Conservation (phyloP, 2,888 invertebrate genomes). For the Mechanitis mazaeus region DNA sequence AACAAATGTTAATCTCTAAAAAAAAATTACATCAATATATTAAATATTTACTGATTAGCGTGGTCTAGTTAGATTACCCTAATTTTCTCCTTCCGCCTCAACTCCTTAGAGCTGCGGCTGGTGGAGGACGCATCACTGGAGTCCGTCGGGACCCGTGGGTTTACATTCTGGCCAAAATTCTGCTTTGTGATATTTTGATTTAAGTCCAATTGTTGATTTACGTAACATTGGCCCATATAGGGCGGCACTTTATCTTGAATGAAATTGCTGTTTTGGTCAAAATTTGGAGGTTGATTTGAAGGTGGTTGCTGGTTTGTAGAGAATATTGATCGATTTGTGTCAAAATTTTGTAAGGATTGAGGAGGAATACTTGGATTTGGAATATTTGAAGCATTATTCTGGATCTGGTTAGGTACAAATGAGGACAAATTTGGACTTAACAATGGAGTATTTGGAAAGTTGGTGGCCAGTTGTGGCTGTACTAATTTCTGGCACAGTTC, state of each 20-base stretch:
- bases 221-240: background rate
- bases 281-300: background rate
- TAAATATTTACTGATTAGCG: no score
- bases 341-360: background rate
- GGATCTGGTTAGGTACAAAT: background rate
- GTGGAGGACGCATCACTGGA: constrained; percentile 46
- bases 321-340: background rate
- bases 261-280: constrained; percentile 8
- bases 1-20: background rate
- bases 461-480: constrained; percentile 28
- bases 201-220: background rate
- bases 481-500: constrained; percentile 54
- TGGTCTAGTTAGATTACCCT: constrained; percentile 29
- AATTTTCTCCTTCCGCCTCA: constrained; percentile 38
- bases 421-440: no score
- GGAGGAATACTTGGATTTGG: background rate
- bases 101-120: constrained; percentile 36
- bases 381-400: background rate
- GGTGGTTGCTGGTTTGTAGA: constrained; percentile 13
- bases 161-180: constrained; percentile 16
- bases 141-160: constrained; percentile 24
- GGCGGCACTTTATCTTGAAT: background rate
- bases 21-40: no score
- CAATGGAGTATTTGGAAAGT: no score
- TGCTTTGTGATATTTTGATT: constrained; percentile 7